phyloP scores from a whole-genome alignment of 2,888 invertebrate species.

The Caprella mutica region DNA sequence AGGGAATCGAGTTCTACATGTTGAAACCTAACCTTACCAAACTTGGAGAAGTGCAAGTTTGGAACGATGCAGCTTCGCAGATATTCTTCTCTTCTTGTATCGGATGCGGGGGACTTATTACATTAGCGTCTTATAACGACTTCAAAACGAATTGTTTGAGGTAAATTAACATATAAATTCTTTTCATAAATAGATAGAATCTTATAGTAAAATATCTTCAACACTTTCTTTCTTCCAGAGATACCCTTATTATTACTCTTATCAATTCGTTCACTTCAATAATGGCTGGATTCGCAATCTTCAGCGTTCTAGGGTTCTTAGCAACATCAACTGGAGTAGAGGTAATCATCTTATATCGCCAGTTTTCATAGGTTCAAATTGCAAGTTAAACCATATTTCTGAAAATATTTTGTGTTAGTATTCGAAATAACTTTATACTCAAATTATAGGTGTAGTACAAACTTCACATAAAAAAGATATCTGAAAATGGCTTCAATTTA shows the following conservation, averaged over 20 bases:
- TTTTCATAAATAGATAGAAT: too few relatives aligned
- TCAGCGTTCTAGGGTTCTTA: slow-evolving; percentile 33
- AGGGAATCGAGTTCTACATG: slow-evolving; percentile 65
- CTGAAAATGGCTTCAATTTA: too few relatives aligned
- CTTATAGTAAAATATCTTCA: too few relatives aligned
- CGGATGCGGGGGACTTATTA: slow-evolving; percentile 36
- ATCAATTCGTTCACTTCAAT: slow-evolving; percentile 28
- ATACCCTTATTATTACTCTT: slow-evolving; percentile 22
- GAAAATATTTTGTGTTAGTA: too few relatives aligned
- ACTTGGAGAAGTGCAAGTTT: slow-evolving; percentile 53
- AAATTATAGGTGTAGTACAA: too few relatives aligned
- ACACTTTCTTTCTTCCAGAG: slow-evolving; percentile 21
- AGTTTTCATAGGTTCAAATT: too few relatives aligned
- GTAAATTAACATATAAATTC: too few relatives aligned
- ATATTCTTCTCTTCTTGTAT: slow-evolving; percentile 37
- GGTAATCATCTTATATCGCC: too few relatives aligned
- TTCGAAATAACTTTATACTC: too few relatives aligned
- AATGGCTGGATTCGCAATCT: slow-evolving; percentile 33
- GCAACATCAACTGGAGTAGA: slow-evolving; percentile 13
- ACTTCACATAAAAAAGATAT: too few relatives aligned
- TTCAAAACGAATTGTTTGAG: slow-evolving; percentile 36
- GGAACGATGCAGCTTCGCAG: slow-evolving; percentile 38
- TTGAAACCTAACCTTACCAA: slow-evolving; percentile 59
- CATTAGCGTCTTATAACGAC: slow-evolving; percentile 36
- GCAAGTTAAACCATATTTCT: too few relatives aligned